Evolutionary conservation across 2,797 vertebrate species (phyloP), one percentile per base, ranked within the genome.

Genomic region (Pipistrellus kuhlii): DNA sequence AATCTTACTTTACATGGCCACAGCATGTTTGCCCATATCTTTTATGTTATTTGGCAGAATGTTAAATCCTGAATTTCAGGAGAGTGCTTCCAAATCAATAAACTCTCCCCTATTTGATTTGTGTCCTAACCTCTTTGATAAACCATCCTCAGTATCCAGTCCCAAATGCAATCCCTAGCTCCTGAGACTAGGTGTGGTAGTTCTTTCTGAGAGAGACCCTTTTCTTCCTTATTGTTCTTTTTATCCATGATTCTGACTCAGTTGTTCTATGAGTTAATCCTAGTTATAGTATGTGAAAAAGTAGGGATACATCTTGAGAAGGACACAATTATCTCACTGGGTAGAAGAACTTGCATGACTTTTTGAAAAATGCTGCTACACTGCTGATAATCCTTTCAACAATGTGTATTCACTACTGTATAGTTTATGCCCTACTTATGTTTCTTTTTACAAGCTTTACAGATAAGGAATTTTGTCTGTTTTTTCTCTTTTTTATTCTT

Each of bases 401-500:
- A 81, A 76, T 1, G 44, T 86, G 11, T 17, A 23, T 84, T 53
- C 11, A 44, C 8, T 41, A 46, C 11, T 68, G 17, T 44, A 53
- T 18, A 14, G 8, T 35, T 80, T 85, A 76, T 71, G 17, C 3
- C 10, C 38, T 85, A 41, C 51, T 62, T 73, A 78, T 35, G 27
- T 38, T 87, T 44, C n/a, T 87, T 73, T 51, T 35, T n/a, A 62
- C 11, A 85, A 35, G 3, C 8, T 46, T 53, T 53, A 93, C 0
- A 41, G 35, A 53, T 64, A 69, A 84, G 23, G 6, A 94, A 81
- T 62, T 76, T 59, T 80, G 9, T 44, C 51, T 38, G 5, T 35
- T 62, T 73, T 27, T 88, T 71, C 72, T 66, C 25, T 46, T 93
- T 85, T 87, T 32, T 4, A 46, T 76, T 85, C 51, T 94, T 83